phyloP scores from a whole-genome alignment of 2,888 invertebrate genomes.

The Suillia variegata region DNA sequence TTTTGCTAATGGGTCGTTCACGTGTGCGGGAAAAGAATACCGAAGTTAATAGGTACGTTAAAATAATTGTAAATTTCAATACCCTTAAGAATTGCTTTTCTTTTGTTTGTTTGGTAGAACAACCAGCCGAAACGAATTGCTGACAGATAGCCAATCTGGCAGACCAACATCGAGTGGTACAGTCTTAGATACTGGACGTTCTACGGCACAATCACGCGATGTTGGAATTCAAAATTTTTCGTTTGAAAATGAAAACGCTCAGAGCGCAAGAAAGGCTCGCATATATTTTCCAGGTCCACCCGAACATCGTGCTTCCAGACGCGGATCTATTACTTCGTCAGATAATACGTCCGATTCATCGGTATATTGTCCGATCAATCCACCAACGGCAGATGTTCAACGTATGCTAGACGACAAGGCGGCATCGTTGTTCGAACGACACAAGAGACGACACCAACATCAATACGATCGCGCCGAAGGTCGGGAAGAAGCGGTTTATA shows the following conservation, averaged over 20 bases:
- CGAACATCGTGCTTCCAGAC: conserved; percentile 38
- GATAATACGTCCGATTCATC: conserved; percentile 61
- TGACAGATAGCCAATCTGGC: conserved; percentile 49
- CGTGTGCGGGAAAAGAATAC: conserved; percentile 43
- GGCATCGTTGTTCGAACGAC: conserved; percentile 52
- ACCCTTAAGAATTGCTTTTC: background rate
- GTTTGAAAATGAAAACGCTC: conserved; percentile 45
- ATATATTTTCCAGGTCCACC: conserved; percentile 48
- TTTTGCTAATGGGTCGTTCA: conserved; percentile 55
- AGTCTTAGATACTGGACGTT: conserved; percentile 36
- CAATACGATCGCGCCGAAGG: conserved; percentile 54
- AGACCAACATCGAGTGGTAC: conserved; percentile 46
- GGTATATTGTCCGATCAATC: conserved; percentile 59
- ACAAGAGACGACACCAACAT: conserved; percentile 48
- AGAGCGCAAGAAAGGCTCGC: conserved; percentile 32
- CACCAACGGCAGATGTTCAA: conserved; percentile 55
- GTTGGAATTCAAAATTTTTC: conserved; percentile 55
- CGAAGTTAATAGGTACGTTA: conserved; percentile 49
- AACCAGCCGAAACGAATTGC: conserved; percentile 52
- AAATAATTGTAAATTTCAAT: background rate
- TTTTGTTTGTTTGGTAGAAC: conserved; percentile 35
- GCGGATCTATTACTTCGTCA: conserved; percentile 52
- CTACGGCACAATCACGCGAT: conserved; percentile 41
- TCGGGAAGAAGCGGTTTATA: conserved; percentile 53
- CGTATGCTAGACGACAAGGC: conserved; percentile 57